phyloP scores from a whole-genome alignment of 92 coral and sea anemone species.

The Epizoanthus stellaris region DNA sequence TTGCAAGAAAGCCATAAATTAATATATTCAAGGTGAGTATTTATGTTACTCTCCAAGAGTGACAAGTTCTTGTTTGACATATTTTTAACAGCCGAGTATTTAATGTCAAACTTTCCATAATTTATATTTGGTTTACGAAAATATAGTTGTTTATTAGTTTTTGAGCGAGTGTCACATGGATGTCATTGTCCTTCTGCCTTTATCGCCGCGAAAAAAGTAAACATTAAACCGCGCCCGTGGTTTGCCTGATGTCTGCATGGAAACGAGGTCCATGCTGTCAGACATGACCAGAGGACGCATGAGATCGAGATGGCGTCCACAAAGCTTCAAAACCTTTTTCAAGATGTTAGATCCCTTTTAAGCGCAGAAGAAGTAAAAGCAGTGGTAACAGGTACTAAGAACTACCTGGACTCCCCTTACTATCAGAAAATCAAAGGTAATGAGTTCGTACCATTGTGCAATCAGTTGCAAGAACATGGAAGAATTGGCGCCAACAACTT shows the following conservation, averaged over 20 bases:
- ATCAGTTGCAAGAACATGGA: constrained; percentile 21
- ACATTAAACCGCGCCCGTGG: too few species aligned
- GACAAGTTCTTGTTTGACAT: neutral
- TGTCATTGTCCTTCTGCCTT: too few species aligned
- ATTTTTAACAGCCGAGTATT: too few species aligned
- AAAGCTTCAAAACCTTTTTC: neutral
- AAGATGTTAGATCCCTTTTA: neutral
- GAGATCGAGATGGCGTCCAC: constrained; percentile 11
- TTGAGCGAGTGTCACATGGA: too few species aligned
- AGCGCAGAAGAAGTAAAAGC: constrained; percentile 8
- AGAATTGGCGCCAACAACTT: constrained; percentile 20
- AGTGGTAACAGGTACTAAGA: neutral
- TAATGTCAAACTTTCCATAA: too few species aligned
- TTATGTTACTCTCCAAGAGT: neutral
- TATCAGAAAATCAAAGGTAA: neutral
- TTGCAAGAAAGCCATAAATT: too few species aligned
- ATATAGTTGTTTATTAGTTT: too few species aligned
- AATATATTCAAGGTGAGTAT: neutral
- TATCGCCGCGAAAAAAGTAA: too few species aligned
- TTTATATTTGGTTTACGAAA: too few species aligned
- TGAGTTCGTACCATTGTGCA: neutral
- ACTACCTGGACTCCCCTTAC: neutral
- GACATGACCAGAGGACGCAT: too few species aligned
- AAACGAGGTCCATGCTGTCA: too few species aligned
- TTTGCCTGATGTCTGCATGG: too few species aligned